Conservation (phyloP, 1,140 invertebrate genomes). For the Nasonia longicornis region DNA sequence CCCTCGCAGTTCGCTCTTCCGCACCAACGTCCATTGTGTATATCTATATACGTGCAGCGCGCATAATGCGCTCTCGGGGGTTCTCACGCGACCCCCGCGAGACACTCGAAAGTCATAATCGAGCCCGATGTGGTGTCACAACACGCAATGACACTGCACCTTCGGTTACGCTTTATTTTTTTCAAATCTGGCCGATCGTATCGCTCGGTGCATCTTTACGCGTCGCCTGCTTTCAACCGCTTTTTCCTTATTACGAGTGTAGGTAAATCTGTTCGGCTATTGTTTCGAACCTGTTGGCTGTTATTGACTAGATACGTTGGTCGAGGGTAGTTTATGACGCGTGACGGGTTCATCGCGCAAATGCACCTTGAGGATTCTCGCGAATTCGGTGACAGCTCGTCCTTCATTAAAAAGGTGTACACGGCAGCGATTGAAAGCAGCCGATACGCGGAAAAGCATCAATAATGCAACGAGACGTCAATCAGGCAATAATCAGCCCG, state of each 20-base stretch:
- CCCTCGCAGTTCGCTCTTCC: conserved; percentile 1
- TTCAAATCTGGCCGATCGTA: neutral
- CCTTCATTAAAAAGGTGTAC: too few species aligned
- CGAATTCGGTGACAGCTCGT: too few species aligned
- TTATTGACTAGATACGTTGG: too few species aligned
- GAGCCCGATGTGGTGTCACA: neutral
- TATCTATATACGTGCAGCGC: neutral
- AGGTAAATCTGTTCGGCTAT: neutral
- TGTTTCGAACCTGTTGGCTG: conserved; percentile 17
- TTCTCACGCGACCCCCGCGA: conserved; percentile 19
- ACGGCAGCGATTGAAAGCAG: neutral
- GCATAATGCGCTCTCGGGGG: neutral
- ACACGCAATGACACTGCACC: conserved; percentile 26
- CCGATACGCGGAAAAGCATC: neutral
- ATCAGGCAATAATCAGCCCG: neutral
- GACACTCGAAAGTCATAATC: conserved; percentile 15
- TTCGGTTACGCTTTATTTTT: conserved; percentile 14
- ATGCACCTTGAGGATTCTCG: too few species aligned
- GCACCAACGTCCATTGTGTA: neutral
- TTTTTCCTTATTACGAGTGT: neutral
- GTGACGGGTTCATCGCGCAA: too few species aligned
- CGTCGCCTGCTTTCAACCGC: neutral
- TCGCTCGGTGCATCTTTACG: conserved; percentile 13
- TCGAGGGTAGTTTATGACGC: neutral
- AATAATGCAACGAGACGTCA: neutral